Evolutionary conservation across 2,888 invertebrate genomes (phyloP), one percentile per base, ranked within the genome.

Genomic region (Argynnis bischoffii): DNA sequence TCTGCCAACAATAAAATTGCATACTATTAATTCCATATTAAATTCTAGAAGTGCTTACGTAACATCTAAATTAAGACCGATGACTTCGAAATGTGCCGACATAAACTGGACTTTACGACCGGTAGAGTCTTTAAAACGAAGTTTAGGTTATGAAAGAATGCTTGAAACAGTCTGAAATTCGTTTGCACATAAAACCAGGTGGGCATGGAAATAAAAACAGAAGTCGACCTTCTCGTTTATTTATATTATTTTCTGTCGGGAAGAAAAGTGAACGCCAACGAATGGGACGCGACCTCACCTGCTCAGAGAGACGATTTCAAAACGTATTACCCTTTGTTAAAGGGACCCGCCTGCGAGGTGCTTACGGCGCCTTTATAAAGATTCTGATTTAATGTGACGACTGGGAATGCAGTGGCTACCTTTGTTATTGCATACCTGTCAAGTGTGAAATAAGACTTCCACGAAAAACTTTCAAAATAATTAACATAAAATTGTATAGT

Each of bases 311-410:
- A 81, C 86, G 83, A 86, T 87, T 87, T 79, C 77, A 82, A 84
- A 85, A 87, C 79, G 82, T 85, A 90, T 88, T 86, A 81, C 89
- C 86, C 85, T 89, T 91, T 92, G 90, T 90, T 90, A 79, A 77
- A 70, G 75, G 76, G 55, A 80, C 35, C 85, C 84, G 82, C 84
- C 83, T 72, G 83, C 75, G 76, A 82, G 78, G 79, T 78, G 77
- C 80, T 78, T 78, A 76, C 77, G 72, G 70, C 73, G 77, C 74
- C 78, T 86, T 88, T 88, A 84, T 86, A 81, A 80, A 83, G 76
- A 76, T 78, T 80, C 81, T 78, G 79, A 81, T 78, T 81, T 83
- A 79, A 85, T 81, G 78, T 79, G 78, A 81, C 75, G 77, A 72
- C 78, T 80, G 79, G 77, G 77, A 82, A 81, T 75, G 75, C 73